Evolutionary conservation across 2,797 vertebrate genomes (phyloP).

Genomic region (Ataeniobius toweri): DNA sequence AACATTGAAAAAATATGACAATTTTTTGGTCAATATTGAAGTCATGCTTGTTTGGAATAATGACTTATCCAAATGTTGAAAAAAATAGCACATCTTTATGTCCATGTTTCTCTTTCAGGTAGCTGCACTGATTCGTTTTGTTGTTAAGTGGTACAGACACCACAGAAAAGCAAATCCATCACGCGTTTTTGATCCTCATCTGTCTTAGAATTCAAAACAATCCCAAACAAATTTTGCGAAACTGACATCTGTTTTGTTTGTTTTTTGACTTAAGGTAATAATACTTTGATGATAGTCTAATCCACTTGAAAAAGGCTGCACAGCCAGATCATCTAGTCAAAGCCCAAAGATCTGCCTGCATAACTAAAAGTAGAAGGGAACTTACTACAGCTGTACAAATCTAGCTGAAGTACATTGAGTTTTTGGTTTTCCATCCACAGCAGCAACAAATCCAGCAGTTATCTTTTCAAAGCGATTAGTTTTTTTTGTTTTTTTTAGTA

Average conservation of each 20-base stretch:
- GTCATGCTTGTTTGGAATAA: not conserved
- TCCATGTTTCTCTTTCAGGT: not conserved
- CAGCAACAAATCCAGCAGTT: constrained; percentile 5
- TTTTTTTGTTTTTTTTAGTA: not conserved
- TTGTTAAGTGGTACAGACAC: not conserved
- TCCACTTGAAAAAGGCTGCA: not conserved
- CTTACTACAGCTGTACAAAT: not conserved
- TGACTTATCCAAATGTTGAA: too few relatives aligned
- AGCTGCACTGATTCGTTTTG: too few relatives aligned
- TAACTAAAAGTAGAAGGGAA: constrained; percentile 5
- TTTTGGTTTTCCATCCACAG: constrained; percentile 16
- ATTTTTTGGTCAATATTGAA: not conserved
- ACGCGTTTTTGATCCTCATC: not conserved
- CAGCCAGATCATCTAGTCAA: constrained; percentile 1
- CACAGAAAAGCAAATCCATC: not conserved
- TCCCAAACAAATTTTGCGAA: not conserved
- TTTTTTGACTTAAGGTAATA: not conserved
- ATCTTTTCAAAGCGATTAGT: not conserved
- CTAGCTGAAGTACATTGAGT: constrained; percentile 4
- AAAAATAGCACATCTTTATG: too few relatives aligned
- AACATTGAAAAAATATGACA: not conserved
- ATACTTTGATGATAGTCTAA: not conserved
- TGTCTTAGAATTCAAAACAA: not conserved
- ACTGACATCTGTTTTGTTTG: not conserved
- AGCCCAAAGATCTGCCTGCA: not conserved